Evolutionary conservation across 1,140 invertebrate genomes (phyloP).

Genomic region (Anoplolepis gracilipes): DNA sequence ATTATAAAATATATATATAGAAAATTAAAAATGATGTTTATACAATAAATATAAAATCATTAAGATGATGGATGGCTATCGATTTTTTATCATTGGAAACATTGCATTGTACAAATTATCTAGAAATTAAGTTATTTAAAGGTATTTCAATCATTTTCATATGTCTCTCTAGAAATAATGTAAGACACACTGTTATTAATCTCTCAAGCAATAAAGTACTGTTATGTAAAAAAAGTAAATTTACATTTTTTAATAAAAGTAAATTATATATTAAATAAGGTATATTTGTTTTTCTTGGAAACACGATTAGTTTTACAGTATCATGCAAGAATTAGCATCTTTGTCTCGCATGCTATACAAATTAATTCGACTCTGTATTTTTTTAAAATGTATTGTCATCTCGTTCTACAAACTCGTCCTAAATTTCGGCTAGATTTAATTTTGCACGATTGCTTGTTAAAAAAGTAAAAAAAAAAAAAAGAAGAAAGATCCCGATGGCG

Average conservation of each 20-base stretch:
- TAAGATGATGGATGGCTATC: background rate
- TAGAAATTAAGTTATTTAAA: background rate
- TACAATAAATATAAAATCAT: slow-evolving; percentile 1
- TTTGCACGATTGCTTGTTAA: background rate
- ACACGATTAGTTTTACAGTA: background rate
- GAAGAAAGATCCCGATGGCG: background rate
- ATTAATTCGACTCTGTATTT: background rate
- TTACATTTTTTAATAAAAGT: background rate
- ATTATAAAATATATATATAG: background rate
- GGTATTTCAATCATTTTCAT: background rate
- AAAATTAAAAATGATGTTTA: background rate
- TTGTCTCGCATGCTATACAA: background rate
- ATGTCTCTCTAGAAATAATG: background rate
- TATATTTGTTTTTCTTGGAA: background rate
- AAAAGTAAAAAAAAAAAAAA: background rate
- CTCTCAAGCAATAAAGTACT: background rate
- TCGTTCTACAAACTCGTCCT: background rate
- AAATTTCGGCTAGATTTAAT: background rate
- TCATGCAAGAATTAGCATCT: background rate
- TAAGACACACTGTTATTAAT: background rate
- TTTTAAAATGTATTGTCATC: background rate
- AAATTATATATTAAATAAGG: background rate
- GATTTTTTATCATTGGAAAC: background rate
- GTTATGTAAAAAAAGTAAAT: background rate
- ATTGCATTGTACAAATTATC: background rate